phyloP scores from a whole-genome alignment of 2,797 vertebrate species.

The Cynopterus sphinx region DNA sequence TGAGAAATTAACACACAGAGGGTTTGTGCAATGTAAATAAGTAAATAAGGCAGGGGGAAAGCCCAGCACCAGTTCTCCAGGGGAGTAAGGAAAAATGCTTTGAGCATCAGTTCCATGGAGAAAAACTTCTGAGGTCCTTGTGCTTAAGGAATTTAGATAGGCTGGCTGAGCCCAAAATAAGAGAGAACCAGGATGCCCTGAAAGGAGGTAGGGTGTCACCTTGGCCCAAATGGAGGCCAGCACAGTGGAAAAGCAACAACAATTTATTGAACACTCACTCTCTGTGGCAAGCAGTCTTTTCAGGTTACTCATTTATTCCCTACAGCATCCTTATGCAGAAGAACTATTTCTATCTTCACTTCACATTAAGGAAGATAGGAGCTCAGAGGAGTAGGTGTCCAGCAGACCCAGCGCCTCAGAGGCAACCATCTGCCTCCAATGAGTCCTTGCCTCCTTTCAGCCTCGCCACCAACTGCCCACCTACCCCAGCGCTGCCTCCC shows the following conservation, averaged over 20 bases:
- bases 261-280: neutral
- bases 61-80: neutral
- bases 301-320: neutral
- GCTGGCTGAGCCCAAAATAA: neutral
- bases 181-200: neutral
- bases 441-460: neutral
- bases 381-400: neutral
- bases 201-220: neutral
- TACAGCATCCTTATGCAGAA: neutral
- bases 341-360: neutral
- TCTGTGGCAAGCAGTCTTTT: neutral
- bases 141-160: neutral
- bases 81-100: neutral
- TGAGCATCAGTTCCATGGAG: neutral
- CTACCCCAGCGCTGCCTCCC: neutral
- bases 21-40: neutral
- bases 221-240: neutral
- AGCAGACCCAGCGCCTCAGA: neutral
- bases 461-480: neutral
- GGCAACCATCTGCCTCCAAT: neutral
- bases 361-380: neutral
- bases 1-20: neutral
- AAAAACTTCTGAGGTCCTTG: neutral
- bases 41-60: neutral
- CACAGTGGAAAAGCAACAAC: neutral